phyloP scores from a whole-genome alignment of 1,140 invertebrate species.

The Anoplophora glabripennis region DNA sequence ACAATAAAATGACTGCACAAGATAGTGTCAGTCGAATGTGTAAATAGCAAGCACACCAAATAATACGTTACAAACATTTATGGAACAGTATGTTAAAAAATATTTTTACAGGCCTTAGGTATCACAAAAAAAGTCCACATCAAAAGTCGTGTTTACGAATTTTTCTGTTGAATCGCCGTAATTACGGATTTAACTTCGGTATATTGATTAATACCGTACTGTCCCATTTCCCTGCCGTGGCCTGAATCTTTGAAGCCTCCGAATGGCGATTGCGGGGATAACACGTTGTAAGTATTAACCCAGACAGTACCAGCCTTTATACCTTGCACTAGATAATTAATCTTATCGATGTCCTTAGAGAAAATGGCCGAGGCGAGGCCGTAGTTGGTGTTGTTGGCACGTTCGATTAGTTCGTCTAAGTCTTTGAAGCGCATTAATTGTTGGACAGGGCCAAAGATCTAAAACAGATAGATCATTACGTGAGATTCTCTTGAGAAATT shows the following conservation, averaged over 20 bases:
- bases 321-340: conserved; percentile 69
- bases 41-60: no score
- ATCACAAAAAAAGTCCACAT: no score
- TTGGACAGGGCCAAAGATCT: conserved; percentile 98
- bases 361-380: conserved; percentile 90
- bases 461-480: conserved; percentile 30
- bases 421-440: conserved; percentile 91
- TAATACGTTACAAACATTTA: no score
- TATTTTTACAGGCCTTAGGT: no score
- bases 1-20: no score
- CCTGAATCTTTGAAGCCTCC: conserved; percentile 95
- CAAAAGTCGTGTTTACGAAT: conserved; percentile 67
- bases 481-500: no score
- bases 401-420: conserved; percentile 83
- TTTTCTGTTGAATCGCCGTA: conserved; percentile 74
- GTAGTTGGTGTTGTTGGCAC: conserved; percentile 88
- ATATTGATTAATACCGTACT: conserved; percentile 85
- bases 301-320: conserved; percentile 91
- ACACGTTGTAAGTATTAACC: conserved; percentile 90
- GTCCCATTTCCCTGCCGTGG: conserved; percentile 86
- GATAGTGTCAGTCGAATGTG: no score
- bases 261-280: conserved; percentile 79
- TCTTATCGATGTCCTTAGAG: conserved; percentile 84
- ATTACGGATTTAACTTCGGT: conserved; percentile 92
- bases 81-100: no score